These are phyloP conservation scores for Drosophila neutralis DNA, from an alignment of 2,888 invertebrate genomes.

Conservation along the genomic window DNA sequence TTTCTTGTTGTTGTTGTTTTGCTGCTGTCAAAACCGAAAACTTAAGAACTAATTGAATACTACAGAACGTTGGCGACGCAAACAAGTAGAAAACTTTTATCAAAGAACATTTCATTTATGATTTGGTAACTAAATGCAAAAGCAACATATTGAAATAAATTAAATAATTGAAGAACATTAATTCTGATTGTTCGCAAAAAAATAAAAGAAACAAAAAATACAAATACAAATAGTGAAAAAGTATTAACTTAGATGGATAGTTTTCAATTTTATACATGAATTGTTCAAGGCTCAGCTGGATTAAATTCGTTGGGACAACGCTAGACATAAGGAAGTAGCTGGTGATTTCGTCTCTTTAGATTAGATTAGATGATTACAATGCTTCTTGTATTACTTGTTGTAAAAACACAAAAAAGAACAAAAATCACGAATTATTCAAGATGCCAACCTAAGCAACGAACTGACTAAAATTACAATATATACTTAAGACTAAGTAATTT, in stretches of 20 bases:
- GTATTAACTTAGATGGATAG: neutral
- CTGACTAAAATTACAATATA: constrained; percentile 71
- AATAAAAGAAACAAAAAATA: neutral
- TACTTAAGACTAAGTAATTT: constrained; percentile 62
- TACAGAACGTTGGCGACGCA: constrained; percentile 44
- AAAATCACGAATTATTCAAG: constrained; percentile 15
- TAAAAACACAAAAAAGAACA: neutral
- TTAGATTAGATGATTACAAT: constrained; percentile 3
- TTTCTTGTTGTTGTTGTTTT: constrained; percentile 33
- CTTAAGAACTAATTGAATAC: constrained; percentile 71
- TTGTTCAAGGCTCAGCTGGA: constrained; percentile 47
- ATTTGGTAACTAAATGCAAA: constrained; percentile 30
- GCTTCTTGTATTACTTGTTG: constrained; percentile 2
- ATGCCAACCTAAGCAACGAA: constrained; percentile 67
- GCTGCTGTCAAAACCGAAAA: constrained; percentile 42
- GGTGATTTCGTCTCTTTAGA: constrained; percentile 13
- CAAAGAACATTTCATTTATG: constrained; percentile 2
- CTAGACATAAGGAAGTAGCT: constrained; percentile 15
- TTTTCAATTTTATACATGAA: constrained; percentile 13
- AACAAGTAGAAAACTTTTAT: neutral
- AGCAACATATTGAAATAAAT: constrained; percentile 25
- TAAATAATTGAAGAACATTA: neutral
- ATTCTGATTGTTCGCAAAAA: neutral
- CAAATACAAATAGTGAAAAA: neutral
- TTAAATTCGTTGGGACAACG: constrained; percentile 66